Evolutionary conservation across 2,888 invertebrate genomes (phyloP), one percentile per base, ranked within the genome.

Genomic region (Diadromus collaris): DNA sequence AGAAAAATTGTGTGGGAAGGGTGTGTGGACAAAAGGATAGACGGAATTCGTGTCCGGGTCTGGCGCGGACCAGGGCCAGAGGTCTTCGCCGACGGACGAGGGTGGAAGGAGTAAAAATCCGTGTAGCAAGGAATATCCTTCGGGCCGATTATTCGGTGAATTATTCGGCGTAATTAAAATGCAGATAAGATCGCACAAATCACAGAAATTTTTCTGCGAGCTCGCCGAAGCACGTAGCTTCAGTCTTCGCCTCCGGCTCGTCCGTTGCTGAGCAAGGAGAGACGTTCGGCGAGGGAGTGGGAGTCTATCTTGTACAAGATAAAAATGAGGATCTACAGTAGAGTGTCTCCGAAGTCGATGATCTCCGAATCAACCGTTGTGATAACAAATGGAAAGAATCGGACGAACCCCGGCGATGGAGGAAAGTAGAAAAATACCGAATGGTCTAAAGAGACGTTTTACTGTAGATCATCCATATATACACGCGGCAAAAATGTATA

Each of bases 121-220:
- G 60, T 41, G 72, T 78, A 79, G 77, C 82, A 82, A 82, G 56
- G 74, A 73, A 69, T 76, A 76, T 71, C 67, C 54, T 68, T 80
- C 79, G 73, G 83, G 81, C 83, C 84, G 87, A 85, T 89, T 90
- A 89, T 88, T 87, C 88, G 82, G 83, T 84, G 84, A 88, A 90
- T 90, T 89, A 89, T 89, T 88, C 89, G 84, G 82, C 84, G 88
- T 89, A 90, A 90, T 90, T 90, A 90, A 90, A 89, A 90, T 90
- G 90, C 88, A 90, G 90, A 90, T 90, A 88, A 88, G 88, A 87
- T 86, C 51, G 86, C 87, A 89, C 90, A 89, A 90, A 90, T 90
- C 89, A 90, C 88, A 84, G 86, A 82, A 86, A 87, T 89, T 89
- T 88, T 88, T 88, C 88, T 84, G 84, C 82, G 80, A 34, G 78